Evolutionary conservation across 2,888 invertebrate genomes (phyloP).

Genomic region (Biston stratarius): DNA sequence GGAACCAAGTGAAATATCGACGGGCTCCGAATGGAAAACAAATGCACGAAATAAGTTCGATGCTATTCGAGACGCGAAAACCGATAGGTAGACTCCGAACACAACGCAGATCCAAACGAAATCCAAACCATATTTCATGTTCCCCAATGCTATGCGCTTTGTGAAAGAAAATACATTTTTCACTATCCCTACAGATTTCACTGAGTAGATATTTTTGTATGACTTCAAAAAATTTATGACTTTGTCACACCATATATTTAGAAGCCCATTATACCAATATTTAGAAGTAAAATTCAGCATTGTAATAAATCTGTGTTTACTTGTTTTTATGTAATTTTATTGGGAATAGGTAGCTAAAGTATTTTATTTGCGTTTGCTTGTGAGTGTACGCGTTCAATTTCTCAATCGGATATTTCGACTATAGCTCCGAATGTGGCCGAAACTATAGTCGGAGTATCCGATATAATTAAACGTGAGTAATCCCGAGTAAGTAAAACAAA

Average conservation of each 20-base stretch:
- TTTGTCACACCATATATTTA: too few relatives aligned
- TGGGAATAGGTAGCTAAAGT: too few relatives aligned
- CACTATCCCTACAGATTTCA: constrained; percentile 78
- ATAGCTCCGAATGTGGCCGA: too few relatives aligned
- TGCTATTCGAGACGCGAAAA: constrained; percentile 76
- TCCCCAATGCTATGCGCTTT: constrained; percentile 81
- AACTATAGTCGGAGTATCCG: too few relatives aligned
- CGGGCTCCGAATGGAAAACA: constrained; percentile 67
- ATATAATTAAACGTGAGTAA: too few relatives aligned
- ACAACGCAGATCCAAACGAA: constrained; percentile 78
- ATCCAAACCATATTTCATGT: constrained; percentile 84
- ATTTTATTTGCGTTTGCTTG: too few relatives aligned
- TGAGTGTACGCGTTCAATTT: too few relatives aligned
- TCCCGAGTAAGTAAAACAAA: too few relatives aligned
- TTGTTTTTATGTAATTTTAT: too few relatives aligned
- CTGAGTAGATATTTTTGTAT: background rate
- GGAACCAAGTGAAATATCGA: constrained; percentile 57
- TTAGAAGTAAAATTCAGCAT: background rate
- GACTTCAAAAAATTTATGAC: background rate
- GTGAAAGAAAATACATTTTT: constrained; percentile 85
- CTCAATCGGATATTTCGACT: too few relatives aligned
- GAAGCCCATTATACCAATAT: too few relatives aligned
- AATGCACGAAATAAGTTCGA: constrained; percentile 76
- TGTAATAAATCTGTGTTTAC: too few relatives aligned
- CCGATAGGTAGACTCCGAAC: constrained; percentile 76